Base-by-base conservation (phyloP, 64 coral and sea anemone genomes). In the Acropora tenuis region DNA sequence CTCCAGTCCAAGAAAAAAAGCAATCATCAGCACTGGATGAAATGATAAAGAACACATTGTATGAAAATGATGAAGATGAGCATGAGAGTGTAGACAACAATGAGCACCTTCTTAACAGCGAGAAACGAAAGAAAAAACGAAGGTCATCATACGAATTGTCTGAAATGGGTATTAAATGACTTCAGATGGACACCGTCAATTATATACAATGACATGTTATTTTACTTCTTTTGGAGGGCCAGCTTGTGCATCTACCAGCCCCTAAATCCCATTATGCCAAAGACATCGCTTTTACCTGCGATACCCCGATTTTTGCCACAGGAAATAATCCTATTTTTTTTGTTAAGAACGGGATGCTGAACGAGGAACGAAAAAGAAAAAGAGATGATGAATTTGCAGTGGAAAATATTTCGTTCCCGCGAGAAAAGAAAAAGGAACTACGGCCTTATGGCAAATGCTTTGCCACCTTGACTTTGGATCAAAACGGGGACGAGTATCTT, bases 251-350 rank as follows among this genome's bases (percentile, higher is more conserved):
- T 50, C 48, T 88, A 50, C 87, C 48, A 7, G 48, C 87, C 58
- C 87, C 87, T 46, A 89, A 89, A 65, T 78, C 87, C 75, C 73
- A 89, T 66, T 89, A 89, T 17, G 72, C 87, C 8, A 73, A 89
- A 45, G 74, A 89, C 74, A 57, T 78, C 45, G 30, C 48, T 76
- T 88, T 88, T 50, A 73, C 69, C 43, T 11, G 41, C 48, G 72
- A 88, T 52, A 73, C 85, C n/a, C 86, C 86, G 12, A 52, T 87
- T 43, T 88, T 88, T 76, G 68, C 43, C n/a, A 88, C 75, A 43
- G 89, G 78, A 83, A 90, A 90, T 43, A 59, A 90, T 53, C 8
- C 68, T 17, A 66, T 90, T 11, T 6, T 15, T 41, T 83, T 71
- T 74, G 50, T 91, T 30, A 69, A 73, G 3, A 82, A 82, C 41